These are phyloP conservation scores for Lasioglossum morio DNA, from an alignment of 2,888 invertebrate species.

Conservation along the genomic window DNA sequence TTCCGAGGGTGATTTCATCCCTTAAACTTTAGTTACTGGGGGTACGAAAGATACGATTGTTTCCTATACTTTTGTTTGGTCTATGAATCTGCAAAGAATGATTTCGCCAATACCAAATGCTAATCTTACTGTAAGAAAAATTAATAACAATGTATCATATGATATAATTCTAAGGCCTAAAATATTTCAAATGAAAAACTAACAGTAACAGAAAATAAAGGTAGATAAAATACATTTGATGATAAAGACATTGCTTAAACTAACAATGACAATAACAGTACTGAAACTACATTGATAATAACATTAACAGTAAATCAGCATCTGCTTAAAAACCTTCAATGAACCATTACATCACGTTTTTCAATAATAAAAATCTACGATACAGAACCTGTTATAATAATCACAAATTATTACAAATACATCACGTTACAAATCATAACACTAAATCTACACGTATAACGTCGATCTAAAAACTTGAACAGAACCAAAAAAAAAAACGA, in stretches of 20 bases:
- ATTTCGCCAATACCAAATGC: neutral
- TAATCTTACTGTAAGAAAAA: neutral
- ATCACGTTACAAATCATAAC: neutral
- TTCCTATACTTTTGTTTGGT: neutral
- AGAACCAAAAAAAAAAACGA: neutral
- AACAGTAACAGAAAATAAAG: neutral
- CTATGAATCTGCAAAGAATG: neutral
- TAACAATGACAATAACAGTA: neutral
- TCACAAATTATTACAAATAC: neutral
- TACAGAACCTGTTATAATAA: neutral
- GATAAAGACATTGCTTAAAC: neutral
- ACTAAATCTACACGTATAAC: neutral
- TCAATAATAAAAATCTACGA: neutral
- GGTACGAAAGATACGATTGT: neutral
- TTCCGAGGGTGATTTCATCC: neutral
- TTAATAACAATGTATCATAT: neutral
- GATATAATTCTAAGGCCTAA: neutral
- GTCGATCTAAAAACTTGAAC: slow-evolving; percentile 3
- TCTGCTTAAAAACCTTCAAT: neutral
- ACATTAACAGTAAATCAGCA: neutral
- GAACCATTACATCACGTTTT: neutral
- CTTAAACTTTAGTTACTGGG: neutral
- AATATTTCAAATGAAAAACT: too few relatives aligned
- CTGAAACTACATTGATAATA: neutral
- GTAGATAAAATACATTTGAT: neutral